Percentiles rank a stretch among this genome's conserved stretches.
Evolutionary conservation across 2,888 invertebrate species (phyloP).

Genomic region (Scaptomyza flava): DNA sequence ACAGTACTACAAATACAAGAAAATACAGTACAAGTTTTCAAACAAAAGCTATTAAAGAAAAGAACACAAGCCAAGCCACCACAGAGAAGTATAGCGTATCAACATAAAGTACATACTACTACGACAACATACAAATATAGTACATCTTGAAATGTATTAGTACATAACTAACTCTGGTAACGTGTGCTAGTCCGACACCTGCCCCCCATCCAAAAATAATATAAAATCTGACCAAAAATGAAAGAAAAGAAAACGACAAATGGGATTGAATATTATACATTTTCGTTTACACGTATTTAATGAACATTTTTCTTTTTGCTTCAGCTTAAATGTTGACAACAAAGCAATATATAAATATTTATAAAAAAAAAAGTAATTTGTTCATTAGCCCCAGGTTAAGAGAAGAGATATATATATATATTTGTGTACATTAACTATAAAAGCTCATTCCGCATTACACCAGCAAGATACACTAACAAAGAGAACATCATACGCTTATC

Average conservation of each 20-base stretch:
- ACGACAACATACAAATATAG: constrained; percentile 27
- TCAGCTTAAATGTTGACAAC: constrained; percentile 50
- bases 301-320: constrained; percentile 83
- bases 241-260: constrained; percentile 63
- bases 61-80: constrained; percentile 36
- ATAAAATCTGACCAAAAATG: constrained; percentile 51
- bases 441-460: constrained; percentile 36
- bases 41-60: constrained; percentile 9
- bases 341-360: constrained; percentile 9
- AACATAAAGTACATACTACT: constrained; percentile 45
- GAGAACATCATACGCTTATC: constrained; percentile 44
- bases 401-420: constrained; percentile 22
- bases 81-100: constrained; percentile 79
- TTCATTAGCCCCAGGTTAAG: constrained; percentile 75
- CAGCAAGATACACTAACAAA: constrained; percentile 16
- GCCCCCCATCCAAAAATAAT: constrained; percentile 34
- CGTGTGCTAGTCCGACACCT: constrained; percentile 50
- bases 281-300: constrained; percentile 85
- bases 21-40: constrained; percentile 56
- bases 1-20: constrained; percentile 59
- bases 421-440: constrained; percentile 25
- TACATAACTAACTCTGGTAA: constrained; percentile 26
- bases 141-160: constrained; percentile 11
- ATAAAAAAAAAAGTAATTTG: constrained; percentile 72
- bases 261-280: constrained; percentile 85